Evolutionary conservation across 2,888 invertebrate species (phyloP), one percentile per base, ranked within the genome.

Genomic region (Diplolepis rosae): DNA sequence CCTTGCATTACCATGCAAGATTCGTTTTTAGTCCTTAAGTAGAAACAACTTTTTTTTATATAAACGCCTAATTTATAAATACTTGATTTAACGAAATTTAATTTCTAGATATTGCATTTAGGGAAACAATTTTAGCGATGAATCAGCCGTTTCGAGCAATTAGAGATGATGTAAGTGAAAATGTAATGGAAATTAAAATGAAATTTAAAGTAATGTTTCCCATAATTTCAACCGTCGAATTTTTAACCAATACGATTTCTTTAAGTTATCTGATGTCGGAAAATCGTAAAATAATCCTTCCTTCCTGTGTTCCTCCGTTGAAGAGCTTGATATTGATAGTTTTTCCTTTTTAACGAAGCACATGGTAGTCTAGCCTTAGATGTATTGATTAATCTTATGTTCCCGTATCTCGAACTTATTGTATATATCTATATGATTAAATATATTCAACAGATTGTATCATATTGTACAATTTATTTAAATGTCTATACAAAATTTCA

Each of bases 371-470:
- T 61, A 61, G 61, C 24, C 27, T 27, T 61, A 61, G 61, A 61
- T 39, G 39, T 61, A 42, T 27, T 42, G 9, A 61, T 61, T 27
- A 61, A 61, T 39, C 61, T 61, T 42, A 39, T 61, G 39, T 42
- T 61, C 39, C n/a, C 35, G 39, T 61, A 42, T 39, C n/a, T 15
- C 61, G 39, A 24, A 61, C 39, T 61, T n/a, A 61, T 24, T 61
- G 61, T 61, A 39, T 24, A 61, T 61, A 56, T 61, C 6, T 39
- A 61, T 35, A 42, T 61, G 39, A 61, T 61, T 61, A 61, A 35
- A 24, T 61, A 39, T 39, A 27, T 35, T 7, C 6, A 39, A 42
- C 39, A 24, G 61, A 15, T n/a, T 61, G 27, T 35, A 39, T 3
- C 11, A 11, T 50, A 48, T 22, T 48, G 22, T 13, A 61, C 52